These are phyloP conservation scores for Hypomecis punctinalis DNA, from an alignment of 2,888 invertebrate species.

Conservation along the genomic window DNA sequence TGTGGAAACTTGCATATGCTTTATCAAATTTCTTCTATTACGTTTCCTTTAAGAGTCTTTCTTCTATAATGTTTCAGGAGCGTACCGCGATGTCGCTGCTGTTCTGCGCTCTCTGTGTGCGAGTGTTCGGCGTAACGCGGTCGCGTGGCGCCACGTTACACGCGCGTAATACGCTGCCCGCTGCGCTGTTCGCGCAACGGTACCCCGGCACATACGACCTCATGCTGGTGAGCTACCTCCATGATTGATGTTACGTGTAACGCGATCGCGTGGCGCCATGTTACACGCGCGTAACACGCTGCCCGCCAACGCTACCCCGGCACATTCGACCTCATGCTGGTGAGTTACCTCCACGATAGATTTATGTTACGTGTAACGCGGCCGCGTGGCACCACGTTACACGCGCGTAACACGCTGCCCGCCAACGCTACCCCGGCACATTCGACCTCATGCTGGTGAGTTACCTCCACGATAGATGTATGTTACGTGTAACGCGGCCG, in stretches of 20 bases:
- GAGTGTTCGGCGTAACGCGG: slow-evolving; percentile 94
- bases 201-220: too few relatives aligned
- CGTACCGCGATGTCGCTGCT: slow-evolving; percentile 94
- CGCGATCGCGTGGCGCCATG: too few relatives aligned
- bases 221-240: too few relatives aligned
- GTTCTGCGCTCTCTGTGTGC: slow-evolving; percentile 91
- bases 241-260: too few relatives aligned
- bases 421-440: slow-evolving; percentile 85
- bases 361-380: slow-evolving; percentile 94
- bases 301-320: slow-evolving; percentile 87
- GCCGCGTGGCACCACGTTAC: slow-evolving; percentile 77
- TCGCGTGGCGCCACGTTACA: slow-evolving; percentile 79
- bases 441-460: slow-evolving; percentile 84
- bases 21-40: too few relatives aligned
- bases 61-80: slow-evolving; percentile 80
- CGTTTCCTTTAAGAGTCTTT: slow-evolving; percentile 11
- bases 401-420: slow-evolving; percentile 85
- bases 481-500: slow-evolving; percentile 92
- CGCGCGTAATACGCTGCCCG: slow-evolving; percentile 89
- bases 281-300: slow-evolving; percentile 69
- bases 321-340: slow-evolving; percentile 84
- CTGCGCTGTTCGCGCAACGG: slow-evolving; percentile 90
- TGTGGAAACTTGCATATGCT: too few relatives aligned
- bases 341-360: slow-evolving; percentile 36
- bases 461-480: slow-evolving; percentile 56